phyloP scores from a whole-genome alignment of 1,140 invertebrate species.

The Triops longicaudatus region DNA sequence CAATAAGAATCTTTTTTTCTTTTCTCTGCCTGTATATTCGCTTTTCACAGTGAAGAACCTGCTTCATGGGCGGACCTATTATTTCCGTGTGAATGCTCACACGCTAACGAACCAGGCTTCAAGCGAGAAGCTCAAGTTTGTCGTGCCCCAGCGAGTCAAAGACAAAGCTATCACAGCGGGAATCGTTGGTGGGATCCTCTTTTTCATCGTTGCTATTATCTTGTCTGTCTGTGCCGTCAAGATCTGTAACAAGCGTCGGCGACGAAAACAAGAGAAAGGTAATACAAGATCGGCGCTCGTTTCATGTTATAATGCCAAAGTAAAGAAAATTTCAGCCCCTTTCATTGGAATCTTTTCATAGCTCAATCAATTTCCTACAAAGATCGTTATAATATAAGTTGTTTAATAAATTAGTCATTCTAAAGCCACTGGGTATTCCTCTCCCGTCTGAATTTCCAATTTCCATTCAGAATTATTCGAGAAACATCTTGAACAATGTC shows the following conservation, averaged over 20 bases:
- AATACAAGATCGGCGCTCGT: slow-evolving; percentile 35
- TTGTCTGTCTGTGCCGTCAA: slow-evolving; percentile 91
- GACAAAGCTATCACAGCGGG: slow-evolving; percentile 88
- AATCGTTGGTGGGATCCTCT: slow-evolving; percentile 85
- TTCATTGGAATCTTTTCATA: too few species aligned
- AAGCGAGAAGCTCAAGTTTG: slow-evolving; percentile 75
- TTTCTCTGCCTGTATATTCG: background rate
- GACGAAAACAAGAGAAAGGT: slow-evolving; percentile 96
- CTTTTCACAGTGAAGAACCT: slow-evolving; percentile 71
- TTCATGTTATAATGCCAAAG: too few species aligned
- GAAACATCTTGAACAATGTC: too few species aligned
- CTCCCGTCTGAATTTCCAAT: too few species aligned
- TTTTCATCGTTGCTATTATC: slow-evolving; percentile 93
- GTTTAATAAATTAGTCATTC: too few species aligned
- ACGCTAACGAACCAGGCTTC: slow-evolving; percentile 69
- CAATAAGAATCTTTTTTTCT: background rate
- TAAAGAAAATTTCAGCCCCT: too few species aligned
- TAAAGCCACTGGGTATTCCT: too few species aligned
- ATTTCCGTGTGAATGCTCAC: slow-evolving; percentile 79
- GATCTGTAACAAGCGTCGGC: slow-evolving; percentile 91
- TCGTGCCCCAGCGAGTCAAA: slow-evolving; percentile 76
- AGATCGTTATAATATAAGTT: too few species aligned
- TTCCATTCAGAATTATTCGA: too few species aligned
- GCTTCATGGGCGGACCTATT: slow-evolving; percentile 77
- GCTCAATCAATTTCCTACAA: too few species aligned